Evolutionary conservation across 2,797 vertebrate species (phyloP).

Genomic region (Chaunax sp.): DNA sequence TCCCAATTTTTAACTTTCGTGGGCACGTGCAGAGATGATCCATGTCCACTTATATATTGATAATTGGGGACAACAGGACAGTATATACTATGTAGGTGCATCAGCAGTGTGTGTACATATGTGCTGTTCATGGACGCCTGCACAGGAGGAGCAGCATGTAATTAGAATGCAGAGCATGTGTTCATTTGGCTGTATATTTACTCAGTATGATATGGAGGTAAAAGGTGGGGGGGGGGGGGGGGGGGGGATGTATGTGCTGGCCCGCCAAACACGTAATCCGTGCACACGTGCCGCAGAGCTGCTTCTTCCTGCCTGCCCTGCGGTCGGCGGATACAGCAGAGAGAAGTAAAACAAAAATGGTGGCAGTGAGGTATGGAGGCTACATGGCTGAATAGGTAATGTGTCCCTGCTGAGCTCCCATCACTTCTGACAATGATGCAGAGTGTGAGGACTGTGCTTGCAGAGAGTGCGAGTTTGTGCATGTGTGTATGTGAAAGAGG

Average conservation of each 20-base stretch:
- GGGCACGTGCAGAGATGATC: too few species aligned
- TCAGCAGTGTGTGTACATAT: neutral
- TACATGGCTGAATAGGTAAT: constrained; percentile 57
- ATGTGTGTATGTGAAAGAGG: neutral
- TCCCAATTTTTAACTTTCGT: too few species aligned
- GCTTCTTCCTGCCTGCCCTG: constrained; percentile 14
- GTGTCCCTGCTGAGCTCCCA: constrained; percentile 43
- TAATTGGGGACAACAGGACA: too few species aligned
- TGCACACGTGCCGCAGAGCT: constrained; percentile 25
- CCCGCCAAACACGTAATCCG: constrained; percentile 20
- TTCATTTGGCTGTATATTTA: constrained; percentile 39
- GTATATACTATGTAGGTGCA: neutral
- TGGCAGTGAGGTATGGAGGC: constrained; percentile 33
- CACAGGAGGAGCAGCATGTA: constrained; percentile 19
- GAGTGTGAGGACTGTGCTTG: constrained; percentile 24
- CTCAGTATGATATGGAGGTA: constrained; percentile 38
- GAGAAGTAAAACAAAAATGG: constrained; percentile 49
- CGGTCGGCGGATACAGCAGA: constrained; percentile 25
- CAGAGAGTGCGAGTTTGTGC: neutral
- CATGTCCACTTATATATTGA: too few species aligned
- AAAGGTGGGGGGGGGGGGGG: constrained; percentile 28
- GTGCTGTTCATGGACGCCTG: constrained; percentile 3
- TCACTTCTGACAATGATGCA: constrained; percentile 42
- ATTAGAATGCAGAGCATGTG: constrained; percentile 57
- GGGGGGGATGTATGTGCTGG: too few species aligned